Evolutionary conservation across 2,888 invertebrate species (phyloP).

Genomic region (Pachymerium ferrugineum): DNA sequence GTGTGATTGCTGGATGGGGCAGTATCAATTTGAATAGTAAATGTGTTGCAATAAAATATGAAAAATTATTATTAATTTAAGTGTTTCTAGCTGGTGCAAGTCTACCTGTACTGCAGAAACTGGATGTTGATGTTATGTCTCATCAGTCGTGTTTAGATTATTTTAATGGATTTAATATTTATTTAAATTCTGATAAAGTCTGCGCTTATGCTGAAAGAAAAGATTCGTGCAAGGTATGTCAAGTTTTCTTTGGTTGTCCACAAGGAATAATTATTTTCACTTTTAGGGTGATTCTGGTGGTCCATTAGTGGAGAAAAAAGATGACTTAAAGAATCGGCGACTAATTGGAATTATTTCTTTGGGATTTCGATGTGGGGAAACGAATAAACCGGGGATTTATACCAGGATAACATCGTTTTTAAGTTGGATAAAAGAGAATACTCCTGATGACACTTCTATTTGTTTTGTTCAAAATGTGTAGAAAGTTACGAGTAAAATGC

Average conservation of each 20-base stretch:
- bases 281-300: constrained; percentile 55
- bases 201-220: constrained; percentile 54
- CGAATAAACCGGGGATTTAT: constrained; percentile 52
- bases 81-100: neutral
- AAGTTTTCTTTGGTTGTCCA: neutral
- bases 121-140: neutral
- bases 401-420: constrained; percentile 55
- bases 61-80: neutral
- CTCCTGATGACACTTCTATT: too few species aligned
- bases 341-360: constrained; percentile 55
- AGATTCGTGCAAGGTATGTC: constrained; percentile 57
- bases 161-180: neutral
- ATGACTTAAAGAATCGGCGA: constrained; percentile 46
- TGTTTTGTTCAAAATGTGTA: too few species aligned
- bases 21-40: neutral
- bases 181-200: constrained; percentile 42
- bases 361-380: constrained; percentile 55
- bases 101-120: neutral
- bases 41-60: neutral
- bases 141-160: neutral
- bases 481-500: too few species aligned
- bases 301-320: constrained; percentile 55
- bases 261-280: too few species aligned
- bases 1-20: neutral
- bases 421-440: too few species aligned